Conservation (phyloP, 2,888 invertebrate species). For the Pachydiplax longipennis region DNA sequence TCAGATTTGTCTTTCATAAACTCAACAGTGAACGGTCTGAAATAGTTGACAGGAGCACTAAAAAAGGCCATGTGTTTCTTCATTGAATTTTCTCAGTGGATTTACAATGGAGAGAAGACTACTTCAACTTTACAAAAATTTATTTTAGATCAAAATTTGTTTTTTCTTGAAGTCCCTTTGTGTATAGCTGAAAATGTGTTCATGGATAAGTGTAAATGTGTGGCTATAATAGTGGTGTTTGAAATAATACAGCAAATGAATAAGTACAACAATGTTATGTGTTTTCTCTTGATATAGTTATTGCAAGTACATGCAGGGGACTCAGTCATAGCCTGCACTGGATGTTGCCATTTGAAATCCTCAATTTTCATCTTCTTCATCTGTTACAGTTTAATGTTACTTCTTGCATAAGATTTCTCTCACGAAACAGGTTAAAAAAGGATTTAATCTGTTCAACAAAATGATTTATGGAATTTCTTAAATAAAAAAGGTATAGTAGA, state of each 20-base stretch:
- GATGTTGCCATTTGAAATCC: constrained; percentile 7
- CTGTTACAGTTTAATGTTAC: constrained; percentile 9
- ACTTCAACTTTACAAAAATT: too few species aligned
- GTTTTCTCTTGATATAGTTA: constrained; percentile 25
- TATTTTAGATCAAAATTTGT: neutral
- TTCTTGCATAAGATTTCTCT: neutral
- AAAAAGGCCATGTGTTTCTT: neutral
- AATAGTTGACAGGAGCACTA: too few species aligned
- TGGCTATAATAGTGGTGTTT: constrained; percentile 4
- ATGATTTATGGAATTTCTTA: neutral
- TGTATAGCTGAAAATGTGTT: constrained; percentile 19
- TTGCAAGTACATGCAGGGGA: neutral
- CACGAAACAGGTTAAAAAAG: neutral
- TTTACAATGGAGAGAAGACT: too few species aligned
- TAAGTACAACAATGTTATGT: constrained; percentile 42
- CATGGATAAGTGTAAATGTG: constrained; percentile 26
- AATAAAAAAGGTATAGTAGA: neutral
- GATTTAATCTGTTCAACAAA: neutral
- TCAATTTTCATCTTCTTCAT: neutral
- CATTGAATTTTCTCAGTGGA: too few species aligned
- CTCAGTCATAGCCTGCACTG: neutral
- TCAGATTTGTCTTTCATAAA: constrained; percentile 39
- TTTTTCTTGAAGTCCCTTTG: constrained; percentile 27
- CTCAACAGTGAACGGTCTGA: neutral
- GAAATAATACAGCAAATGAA: constrained; percentile 26